Evolutionary conservation across 2,797 vertebrate genomes (phyloP).

Genomic region (Furcifer pardalis): DNA sequence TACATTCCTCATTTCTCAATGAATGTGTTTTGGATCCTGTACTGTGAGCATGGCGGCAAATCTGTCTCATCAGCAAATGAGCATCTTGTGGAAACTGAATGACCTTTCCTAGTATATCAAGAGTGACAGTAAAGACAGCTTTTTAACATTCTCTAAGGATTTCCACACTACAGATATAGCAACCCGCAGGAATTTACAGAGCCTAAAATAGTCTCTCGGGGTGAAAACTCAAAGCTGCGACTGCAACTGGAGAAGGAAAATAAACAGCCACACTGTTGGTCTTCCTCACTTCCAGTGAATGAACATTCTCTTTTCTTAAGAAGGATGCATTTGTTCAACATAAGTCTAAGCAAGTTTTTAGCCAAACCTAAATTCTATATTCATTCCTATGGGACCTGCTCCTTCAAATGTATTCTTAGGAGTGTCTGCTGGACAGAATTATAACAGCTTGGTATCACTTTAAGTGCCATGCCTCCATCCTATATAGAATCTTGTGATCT

Average conservation of each 20-base stretch:
- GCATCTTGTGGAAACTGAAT: accelerated
- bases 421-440: background rate
- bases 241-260: background rate
- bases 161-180: background rate
- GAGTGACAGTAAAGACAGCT: accelerated
- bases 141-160: accelerated
- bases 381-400: background rate
- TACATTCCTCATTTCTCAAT: background rate
- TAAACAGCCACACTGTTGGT: background rate
- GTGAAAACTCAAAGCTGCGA: background rate
- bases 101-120: accelerated
- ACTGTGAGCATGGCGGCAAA: background rate
- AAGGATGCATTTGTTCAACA: background rate
- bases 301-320: background rate
- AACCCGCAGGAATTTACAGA: background rate
- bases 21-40: background rate
- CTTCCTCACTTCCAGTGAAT: background rate
- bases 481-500: too few species aligned
- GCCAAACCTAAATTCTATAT: background rate
- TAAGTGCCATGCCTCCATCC: too few species aligned
- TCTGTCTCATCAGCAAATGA: background rate
- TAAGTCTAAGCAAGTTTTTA: background rate
- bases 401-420: background rate
- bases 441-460: too few species aligned
- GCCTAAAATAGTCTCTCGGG: conserved; percentile 35